A percentile compares a stretch with the other conserved stretches of the same genome.
Conservation (phyloP, 2,113 vertebrate species). For the Xerus inauris region DNA sequence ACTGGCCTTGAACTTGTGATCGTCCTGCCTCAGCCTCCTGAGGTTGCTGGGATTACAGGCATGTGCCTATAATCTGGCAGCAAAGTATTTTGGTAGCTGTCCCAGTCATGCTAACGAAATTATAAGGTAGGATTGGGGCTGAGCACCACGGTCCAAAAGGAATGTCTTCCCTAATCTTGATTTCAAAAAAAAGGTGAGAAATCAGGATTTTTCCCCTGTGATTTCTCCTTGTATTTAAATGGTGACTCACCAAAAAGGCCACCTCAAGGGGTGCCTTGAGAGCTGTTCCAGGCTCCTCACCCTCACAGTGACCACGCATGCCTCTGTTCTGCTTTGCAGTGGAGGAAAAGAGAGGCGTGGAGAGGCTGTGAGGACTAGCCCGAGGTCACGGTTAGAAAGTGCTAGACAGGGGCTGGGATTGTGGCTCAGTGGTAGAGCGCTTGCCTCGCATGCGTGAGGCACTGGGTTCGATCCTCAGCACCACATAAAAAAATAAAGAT, state of each 20-base stretch:
- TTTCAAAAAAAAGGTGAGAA: constrained; percentile 17
- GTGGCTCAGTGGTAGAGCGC: no score
- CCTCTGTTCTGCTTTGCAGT: not conserved
- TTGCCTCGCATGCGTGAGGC: no score
- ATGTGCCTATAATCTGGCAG: not conserved
- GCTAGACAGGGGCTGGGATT: no score
- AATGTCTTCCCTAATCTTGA: not conserved
- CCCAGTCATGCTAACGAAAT: not conserved
- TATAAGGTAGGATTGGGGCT: not conserved
- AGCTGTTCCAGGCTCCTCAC: not conserved
- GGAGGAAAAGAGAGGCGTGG: no score
- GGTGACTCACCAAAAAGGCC: not conserved
- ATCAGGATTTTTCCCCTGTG: not conserved
- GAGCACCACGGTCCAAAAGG: not conserved
- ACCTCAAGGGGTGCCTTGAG: no score
- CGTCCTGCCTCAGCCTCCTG: no score
- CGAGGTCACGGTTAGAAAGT: not conserved
- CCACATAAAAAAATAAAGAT: no score
- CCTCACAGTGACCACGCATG: not conserved
- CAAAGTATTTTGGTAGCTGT: not conserved
- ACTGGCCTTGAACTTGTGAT: no score
- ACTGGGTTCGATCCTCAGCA: no score
- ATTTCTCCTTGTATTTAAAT: constrained; percentile 7
- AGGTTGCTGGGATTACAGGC: no score
- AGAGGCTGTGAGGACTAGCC: not conserved